A percentile compares a stretch with the other conserved stretches of the same genome.
Conservation (phyloP, 2,888 invertebrate genomes). For the Chloroclystis v-ata region DNA sequence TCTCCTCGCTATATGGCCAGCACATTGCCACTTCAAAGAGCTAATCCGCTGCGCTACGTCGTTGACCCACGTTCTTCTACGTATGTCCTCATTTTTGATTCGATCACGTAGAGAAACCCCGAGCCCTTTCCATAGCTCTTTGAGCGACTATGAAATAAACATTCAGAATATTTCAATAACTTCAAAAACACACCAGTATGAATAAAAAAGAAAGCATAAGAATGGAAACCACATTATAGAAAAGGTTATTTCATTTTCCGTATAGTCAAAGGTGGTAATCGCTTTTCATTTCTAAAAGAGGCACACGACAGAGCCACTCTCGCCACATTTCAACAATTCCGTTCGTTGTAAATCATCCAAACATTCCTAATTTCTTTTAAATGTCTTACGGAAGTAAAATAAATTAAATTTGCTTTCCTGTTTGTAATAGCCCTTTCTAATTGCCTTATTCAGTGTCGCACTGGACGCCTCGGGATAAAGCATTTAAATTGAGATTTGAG, state of each 20-base stretch:
- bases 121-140: no score
- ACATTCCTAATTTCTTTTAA: conserved; percentile 16
- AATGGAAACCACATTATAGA: not conserved
- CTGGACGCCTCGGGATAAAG: conserved; percentile 21
- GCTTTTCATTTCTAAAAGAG: conserved; percentile 12
- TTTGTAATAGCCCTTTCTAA: conserved; percentile 23
- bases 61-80: no score
- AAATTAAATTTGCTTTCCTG: conserved; percentile 18
- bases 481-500: conserved; percentile 25
- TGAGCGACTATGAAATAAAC: no score
- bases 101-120: no score
- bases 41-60: no score
- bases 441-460: conserved; percentile 27
- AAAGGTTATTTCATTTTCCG: conserved; percentile 14
- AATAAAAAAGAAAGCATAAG: conserved; percentile 1
- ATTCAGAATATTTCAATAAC: not conserved
- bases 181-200: not conserved
- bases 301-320: conserved; percentile 5
- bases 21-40: no score
- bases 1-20: no score
- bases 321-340: conserved; percentile 5
- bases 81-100: no score
- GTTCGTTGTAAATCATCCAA: conserved; percentile 8
- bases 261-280: conserved; percentile 16
- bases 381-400: conserved; percentile 14